These are phyloP conservation scores for Sinocyclocheilus maitianheensis DNA, from an alignment of 2,113 vertebrate species.

Conservation along the genomic window DNA sequence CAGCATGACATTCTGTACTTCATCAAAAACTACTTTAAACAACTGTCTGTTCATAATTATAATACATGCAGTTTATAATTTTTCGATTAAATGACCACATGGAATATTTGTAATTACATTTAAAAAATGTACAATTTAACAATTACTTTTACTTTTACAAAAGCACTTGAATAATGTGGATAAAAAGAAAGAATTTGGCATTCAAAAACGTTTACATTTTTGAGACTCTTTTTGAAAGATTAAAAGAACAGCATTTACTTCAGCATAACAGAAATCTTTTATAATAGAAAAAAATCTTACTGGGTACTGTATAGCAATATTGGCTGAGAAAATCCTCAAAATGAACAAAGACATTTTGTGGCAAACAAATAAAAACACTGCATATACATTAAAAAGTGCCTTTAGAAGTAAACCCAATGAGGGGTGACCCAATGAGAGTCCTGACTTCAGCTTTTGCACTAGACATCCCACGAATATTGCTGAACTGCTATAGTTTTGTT, in stretches of 20 bases:
- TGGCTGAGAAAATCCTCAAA: not conserved
- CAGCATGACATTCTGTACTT: not conserved
- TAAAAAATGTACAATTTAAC: not conserved
- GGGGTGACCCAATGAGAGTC: not conserved
- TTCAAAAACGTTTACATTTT: too few species aligned
- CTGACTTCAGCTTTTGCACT: not conserved
- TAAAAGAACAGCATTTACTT: not conserved
- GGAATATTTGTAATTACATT: not conserved
- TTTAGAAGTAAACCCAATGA: not conserved
- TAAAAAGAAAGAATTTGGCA: not conserved
- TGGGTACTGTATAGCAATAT: not conserved
- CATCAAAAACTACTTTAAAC: slow-evolving; percentile 6
- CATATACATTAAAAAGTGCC: not conserved
- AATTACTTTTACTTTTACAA: not conserved
- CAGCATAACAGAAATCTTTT: too few species aligned
- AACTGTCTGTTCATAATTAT: not conserved
- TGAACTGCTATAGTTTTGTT: not conserved
- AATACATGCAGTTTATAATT: not conserved
- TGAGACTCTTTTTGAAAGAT: not conserved
- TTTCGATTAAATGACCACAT: not conserved
- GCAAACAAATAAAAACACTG: not conserved
- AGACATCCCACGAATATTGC: not conserved
- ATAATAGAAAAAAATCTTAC: too few species aligned
- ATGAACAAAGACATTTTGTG: not conserved
- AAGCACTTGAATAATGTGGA: not conserved